These are phyloP conservation scores for Andricus quercusramuli DNA, from an alignment of 2,888 invertebrate species.

Conservation along the genomic window DNA sequence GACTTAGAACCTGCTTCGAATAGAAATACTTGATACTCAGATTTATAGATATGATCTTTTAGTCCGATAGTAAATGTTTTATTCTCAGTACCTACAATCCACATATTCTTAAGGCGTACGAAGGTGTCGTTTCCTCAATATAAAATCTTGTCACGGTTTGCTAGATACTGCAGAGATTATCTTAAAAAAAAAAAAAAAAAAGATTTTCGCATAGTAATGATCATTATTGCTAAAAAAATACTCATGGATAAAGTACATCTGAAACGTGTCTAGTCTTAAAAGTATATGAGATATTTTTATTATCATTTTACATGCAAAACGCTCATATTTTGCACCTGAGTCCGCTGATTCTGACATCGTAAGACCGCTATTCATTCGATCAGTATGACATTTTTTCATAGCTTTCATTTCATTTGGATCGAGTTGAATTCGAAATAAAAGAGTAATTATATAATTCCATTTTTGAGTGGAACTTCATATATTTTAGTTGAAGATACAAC, in stretches of 20 bases:
- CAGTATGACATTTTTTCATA: too few species aligned
- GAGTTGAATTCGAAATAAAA: too few species aligned
- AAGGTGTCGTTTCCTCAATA: slow-evolving; percentile 36
- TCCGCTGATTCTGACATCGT: neutral
- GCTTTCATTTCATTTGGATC: too few species aligned
- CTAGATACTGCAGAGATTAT: slow-evolving; percentile 14
- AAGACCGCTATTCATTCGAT: too few species aligned
- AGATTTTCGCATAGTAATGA: slow-evolving; percentile 1
- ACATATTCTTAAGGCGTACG: neutral
- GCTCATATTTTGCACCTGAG: neutral
- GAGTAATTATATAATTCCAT: too few species aligned
- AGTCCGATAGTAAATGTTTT: slow-evolving; percentile 13
- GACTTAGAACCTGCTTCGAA: neutral
- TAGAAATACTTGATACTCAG: neutral
- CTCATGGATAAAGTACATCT: neutral
- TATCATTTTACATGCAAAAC: neutral
- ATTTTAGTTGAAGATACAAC: too few species aligned
- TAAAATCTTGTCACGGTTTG: slow-evolving; percentile 28
- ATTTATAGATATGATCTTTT: slow-evolving; percentile 18
- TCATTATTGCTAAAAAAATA: slow-evolving; percentile 16
- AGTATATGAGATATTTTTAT: neutral
- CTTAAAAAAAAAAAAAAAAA: neutral
- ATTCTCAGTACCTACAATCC: slow-evolving; percentile 11
- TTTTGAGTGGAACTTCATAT: too few species aligned
- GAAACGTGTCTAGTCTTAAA: neutral